Evolutionary conservation across 2,113 vertebrate species (phyloP).

Genomic region (Opisthocomus hoazin): DNA sequence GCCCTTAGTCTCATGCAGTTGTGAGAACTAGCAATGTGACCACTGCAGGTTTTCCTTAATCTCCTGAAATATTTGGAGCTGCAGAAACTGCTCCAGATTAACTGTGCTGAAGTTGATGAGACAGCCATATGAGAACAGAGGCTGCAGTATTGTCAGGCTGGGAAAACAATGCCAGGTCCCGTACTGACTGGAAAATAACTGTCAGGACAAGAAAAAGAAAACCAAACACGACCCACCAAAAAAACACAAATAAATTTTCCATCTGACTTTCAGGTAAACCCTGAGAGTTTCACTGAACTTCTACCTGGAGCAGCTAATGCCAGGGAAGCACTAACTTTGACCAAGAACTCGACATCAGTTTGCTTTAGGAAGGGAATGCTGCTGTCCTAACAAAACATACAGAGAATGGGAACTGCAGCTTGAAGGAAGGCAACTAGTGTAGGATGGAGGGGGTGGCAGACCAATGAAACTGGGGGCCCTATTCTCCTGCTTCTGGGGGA

Average conservation of each 20-base stretch:
- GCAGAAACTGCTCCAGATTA: not conserved
- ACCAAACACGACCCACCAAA: not conserved
- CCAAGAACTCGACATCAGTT: not conserved
- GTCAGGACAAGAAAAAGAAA: not conserved
- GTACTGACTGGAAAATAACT: not conserved
- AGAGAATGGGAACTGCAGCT: not conserved
- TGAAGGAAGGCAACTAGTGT: not conserved
- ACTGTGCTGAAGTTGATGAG: not conserved
- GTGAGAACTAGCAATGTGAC: not conserved
- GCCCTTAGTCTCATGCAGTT: not conserved
- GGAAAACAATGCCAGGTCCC: not conserved
- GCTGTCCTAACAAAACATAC: accelerated
- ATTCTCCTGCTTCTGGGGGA: not conserved
- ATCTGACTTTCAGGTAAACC: not conserved
- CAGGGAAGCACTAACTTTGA: not conserved
- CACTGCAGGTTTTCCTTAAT: not conserved
- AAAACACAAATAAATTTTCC: not conserved
- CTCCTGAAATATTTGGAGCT: not conserved
- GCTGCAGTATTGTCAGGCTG: not conserved
- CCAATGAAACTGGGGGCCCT: not conserved
- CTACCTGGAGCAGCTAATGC: not conserved
- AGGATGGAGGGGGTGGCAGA: not conserved
- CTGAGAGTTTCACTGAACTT: not conserved
- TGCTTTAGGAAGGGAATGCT: not conserved
- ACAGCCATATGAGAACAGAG: not conserved